phyloP scores from a whole-genome alignment of 2,888 invertebrate genomes.

The Drosophila cyrtoloma region DNA sequence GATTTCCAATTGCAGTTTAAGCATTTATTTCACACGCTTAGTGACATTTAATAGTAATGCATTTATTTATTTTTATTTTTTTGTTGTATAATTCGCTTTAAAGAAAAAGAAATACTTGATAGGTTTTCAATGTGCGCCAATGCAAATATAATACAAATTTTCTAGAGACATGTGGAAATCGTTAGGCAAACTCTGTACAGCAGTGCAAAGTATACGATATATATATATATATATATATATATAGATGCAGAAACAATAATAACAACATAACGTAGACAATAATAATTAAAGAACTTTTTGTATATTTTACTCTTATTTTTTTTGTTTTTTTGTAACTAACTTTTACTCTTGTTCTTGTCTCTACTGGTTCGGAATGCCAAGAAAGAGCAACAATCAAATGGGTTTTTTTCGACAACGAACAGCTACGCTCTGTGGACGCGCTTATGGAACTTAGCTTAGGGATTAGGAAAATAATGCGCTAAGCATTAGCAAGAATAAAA shows the following conservation, averaged over 20 bases:
- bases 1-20: slow-evolving; percentile 27
- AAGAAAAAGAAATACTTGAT: slow-evolving; percentile 70
- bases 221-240: slow-evolving; percentile 39
- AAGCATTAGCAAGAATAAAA: slow-evolving; percentile 66
- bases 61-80: slow-evolving; percentile 35
- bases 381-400: slow-evolving; percentile 54
- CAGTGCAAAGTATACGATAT: slow-evolving; percentile 42
- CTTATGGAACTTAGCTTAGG: slow-evolving; percentile 62
- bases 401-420: slow-evolving; percentile 27
- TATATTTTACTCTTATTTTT: slow-evolving; percentile 27
- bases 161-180: slow-evolving; percentile 45
- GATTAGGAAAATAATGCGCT: slow-evolving; percentile 60
- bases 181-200: slow-evolving; percentile 71
- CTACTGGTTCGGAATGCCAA: slow-evolving; percentile 69
- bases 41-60: slow-evolving; percentile 54
- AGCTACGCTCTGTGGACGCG: background rate
- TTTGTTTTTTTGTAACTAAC: slow-evolving; percentile 24
- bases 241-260: slow-evolving; percentile 44
- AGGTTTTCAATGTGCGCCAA: slow-evolving; percentile 63
- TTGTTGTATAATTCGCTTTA: slow-evolving; percentile 36
- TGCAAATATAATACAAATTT: slow-evolving; percentile 68
- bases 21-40: slow-evolving; percentile 42
- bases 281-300: slow-evolving; percentile 36
- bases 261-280: slow-evolving; percentile 70
- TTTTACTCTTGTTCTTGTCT: slow-evolving; percentile 38